phyloP scores from a whole-genome alignment of 2,113 vertebrate species.

The Todiramphus saurophagus region DNA sequence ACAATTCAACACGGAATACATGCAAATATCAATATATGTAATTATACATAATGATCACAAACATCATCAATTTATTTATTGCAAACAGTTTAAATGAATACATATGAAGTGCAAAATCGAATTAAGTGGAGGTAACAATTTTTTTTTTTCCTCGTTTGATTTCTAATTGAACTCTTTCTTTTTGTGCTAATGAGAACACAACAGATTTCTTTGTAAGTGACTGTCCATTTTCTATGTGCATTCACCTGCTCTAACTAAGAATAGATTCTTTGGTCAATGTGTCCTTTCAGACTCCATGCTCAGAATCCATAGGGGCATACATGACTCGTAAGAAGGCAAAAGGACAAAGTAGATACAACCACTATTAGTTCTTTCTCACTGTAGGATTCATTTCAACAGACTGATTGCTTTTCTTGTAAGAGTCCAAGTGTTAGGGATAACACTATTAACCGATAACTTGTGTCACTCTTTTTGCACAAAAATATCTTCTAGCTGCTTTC shows the following conservation, averaged over 20 bases:
- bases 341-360: not conserved
- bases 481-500: not conserved
- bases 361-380: not conserved
- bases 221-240: not conserved
- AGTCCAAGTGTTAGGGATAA: not conserved
- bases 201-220: not conserved
- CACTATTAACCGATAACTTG: not conserved
- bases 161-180: not conserved
- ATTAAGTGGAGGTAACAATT: not conserved
- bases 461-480: not conserved
- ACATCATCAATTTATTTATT: not conserved
- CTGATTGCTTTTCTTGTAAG: not conserved
- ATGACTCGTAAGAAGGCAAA: not conserved
- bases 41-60: not conserved
- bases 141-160: not conserved
- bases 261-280: not conserved
- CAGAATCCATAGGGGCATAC: not conserved
- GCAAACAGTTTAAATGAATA: not conserved
- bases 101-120: not conserved
- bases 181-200: not conserved
- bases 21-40: not conserved
- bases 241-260: not conserved
- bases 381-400: not conserved
- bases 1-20: not conserved
- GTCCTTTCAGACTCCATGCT: not conserved